These are phyloP conservation scores for Pseudochirops cupreus DNA, from an alignment of 2,797 vertebrate species.

Conservation along the genomic window DNA sequence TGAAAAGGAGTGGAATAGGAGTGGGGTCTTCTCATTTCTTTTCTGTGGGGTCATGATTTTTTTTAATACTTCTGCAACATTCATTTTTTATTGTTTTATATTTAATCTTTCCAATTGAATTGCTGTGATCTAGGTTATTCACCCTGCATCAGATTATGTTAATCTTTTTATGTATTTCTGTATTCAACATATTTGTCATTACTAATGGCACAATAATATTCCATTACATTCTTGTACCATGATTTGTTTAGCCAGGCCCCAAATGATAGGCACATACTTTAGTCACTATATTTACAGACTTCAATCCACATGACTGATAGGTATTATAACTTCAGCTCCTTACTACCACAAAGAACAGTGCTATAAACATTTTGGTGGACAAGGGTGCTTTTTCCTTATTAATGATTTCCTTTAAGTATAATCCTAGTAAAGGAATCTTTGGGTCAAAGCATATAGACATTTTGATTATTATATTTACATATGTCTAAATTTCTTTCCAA, in stretches of 20 bases:
- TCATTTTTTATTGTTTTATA: background rate
- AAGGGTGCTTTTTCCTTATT: background rate
- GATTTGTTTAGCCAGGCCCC: background rate
- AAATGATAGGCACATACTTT: background rate
- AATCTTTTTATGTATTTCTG: background rate
- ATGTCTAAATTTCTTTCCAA: background rate
- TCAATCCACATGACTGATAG: background rate
- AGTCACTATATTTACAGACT: background rate
- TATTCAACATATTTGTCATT: background rate
- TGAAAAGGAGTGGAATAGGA: background rate
- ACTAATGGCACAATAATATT: background rate
- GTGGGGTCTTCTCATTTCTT: background rate
- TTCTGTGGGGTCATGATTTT: background rate
- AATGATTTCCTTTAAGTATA: background rate
- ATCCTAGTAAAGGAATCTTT: background rate
- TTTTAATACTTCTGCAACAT: background rate
- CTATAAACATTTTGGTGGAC: background rate
- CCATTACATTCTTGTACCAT: no score
- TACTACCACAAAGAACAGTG: background rate
- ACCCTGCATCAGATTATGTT: background rate
- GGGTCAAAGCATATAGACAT: background rate
- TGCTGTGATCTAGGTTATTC: background rate
- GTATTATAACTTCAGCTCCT: background rate
- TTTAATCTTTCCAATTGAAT: background rate
- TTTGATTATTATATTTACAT: background rate